Evolutionary conservation across 2,888 invertebrate genomes (phyloP).

Genomic region (Odontocerum albicorne): DNA sequence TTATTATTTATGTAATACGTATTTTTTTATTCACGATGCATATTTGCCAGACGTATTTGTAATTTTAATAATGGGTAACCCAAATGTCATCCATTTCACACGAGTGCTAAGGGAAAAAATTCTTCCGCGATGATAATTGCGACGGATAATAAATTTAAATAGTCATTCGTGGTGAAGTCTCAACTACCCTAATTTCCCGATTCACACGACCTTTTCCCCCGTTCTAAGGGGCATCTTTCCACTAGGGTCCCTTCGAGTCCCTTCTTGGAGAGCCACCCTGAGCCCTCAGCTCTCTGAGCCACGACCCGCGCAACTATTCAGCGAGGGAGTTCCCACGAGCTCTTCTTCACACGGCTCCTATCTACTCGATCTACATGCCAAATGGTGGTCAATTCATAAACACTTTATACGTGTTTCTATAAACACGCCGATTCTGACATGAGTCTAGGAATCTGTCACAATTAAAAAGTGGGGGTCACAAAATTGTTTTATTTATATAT

Average conservation of each 20-base stretch:
- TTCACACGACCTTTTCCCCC: slow-evolving; percentile 16
- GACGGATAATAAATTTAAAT: slow-evolving; percentile 7
- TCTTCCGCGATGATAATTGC: slow-evolving; percentile 13
- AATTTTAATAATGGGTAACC: too few species aligned
- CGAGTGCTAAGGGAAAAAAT: too few species aligned
- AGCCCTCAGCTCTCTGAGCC: slow-evolving; percentile 7
- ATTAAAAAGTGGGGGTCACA: too few species aligned
- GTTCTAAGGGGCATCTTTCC: slow-evolving; percentile 10
- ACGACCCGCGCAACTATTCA: not conserved
- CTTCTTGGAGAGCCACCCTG: slow-evolving; percentile 8
- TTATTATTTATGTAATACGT: too few species aligned
- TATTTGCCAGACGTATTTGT: too few species aligned
- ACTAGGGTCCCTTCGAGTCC: not conserved
- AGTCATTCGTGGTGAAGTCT: not conserved
- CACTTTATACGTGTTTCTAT: too few species aligned
- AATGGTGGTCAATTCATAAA: too few species aligned
- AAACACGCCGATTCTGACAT: too few species aligned
- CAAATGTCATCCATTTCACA: too few species aligned
- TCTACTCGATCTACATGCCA: slow-evolving; percentile 8
- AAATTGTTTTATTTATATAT: too few species aligned
- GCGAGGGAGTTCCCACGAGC: slow-evolving; percentile 13
- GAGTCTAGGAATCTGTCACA: too few species aligned
- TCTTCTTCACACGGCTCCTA: slow-evolving; percentile 16
- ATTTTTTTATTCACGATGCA: too few species aligned
- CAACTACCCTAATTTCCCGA: slow-evolving; percentile 8